phyloP scores from a whole-genome alignment of 37 sponge, comb jelly and placozoan genomes.

The Beroe forskalii region DNA sequence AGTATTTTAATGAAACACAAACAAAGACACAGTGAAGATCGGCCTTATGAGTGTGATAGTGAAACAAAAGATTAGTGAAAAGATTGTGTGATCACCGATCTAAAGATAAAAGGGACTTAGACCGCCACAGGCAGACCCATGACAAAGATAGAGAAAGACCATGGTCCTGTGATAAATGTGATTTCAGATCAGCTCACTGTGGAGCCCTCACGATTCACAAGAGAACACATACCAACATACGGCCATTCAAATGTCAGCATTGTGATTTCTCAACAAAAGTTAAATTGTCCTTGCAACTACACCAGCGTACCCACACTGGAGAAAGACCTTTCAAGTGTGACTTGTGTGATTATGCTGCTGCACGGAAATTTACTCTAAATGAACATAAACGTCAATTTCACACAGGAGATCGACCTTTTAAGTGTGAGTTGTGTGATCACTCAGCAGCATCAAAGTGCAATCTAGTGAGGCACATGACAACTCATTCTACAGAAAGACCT shows the following conservation, averaged over 20 bases:
- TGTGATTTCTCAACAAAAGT: neutral
- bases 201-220: too few species aligned
- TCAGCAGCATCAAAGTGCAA: neutral
- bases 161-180: too few species aligned
- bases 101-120: too few species aligned
- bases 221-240: neutral
- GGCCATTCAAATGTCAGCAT: neutral
- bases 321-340: conserved; percentile 64
- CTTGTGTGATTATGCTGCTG: neutral
- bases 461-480: conserved; percentile 1
- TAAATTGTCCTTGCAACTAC: neutral
- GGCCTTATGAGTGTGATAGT: too few species aligned
- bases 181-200: too few species aligned
- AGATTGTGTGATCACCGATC: too few species aligned
- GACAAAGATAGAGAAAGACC: too few species aligned
- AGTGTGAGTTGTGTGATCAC: too few species aligned
- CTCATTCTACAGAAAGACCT: conserved; percentile 6
- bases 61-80: too few species aligned
- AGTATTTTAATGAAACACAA: too few species aligned
- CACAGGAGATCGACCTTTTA: conserved; percentile 63
- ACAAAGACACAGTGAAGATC: too few species aligned
- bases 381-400: conserved; percentile 33
- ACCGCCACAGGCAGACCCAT: too few species aligned
- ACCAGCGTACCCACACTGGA: conserved; percentile 15
- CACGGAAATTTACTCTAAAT: neutral